Conservation (phyloP, 2,113 vertebrate species). For the Pangasianodon gigas region DNA sequence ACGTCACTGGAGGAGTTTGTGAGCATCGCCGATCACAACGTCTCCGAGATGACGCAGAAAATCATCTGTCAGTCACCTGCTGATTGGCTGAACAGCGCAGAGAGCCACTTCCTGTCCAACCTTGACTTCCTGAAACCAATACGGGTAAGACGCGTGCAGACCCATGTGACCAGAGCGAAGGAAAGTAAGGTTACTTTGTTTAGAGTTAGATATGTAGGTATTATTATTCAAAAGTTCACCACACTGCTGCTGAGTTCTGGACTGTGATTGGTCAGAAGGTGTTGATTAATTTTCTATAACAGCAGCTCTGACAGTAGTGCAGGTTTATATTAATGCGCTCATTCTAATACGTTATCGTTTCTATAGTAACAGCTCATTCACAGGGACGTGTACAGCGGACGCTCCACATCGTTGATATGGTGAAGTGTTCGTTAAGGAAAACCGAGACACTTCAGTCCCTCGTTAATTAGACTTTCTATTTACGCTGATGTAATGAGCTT, state of each 20-base stretch:
- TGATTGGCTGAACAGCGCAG: slow-evolving; percentile 76
- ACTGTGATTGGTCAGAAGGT: not conserved
- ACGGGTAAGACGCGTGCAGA: slow-evolving; percentile 70
- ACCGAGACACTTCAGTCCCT: not conserved
- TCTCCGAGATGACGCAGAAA: slow-evolving; percentile 68
- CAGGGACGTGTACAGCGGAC: not conserved
- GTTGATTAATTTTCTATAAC: not conserved
- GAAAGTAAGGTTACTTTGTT: not conserved
- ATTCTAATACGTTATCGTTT: not conserved
- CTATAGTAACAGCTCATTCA: not conserved
- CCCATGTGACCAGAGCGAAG: not conserved
- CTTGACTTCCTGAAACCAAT: slow-evolving; percentile 85
- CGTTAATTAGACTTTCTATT: not conserved
- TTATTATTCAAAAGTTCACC: not conserved
- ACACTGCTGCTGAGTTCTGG: not conserved
- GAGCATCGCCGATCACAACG: slow-evolving; percentile 70
- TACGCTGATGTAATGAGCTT: not conserved
- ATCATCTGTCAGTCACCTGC: slow-evolving; percentile 80
- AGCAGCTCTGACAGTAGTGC: not conserved
- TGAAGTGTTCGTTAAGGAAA: not conserved
- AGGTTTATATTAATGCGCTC: not conserved
- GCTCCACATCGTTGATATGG: not conserved
- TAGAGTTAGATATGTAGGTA: not conserved
- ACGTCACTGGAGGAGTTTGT: slow-evolving; percentile 78
- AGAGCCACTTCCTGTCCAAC: slow-evolving; percentile 80